Conservation (phyloP, 2,797 vertebrate species). For the Bothrops alternatus region DNA sequence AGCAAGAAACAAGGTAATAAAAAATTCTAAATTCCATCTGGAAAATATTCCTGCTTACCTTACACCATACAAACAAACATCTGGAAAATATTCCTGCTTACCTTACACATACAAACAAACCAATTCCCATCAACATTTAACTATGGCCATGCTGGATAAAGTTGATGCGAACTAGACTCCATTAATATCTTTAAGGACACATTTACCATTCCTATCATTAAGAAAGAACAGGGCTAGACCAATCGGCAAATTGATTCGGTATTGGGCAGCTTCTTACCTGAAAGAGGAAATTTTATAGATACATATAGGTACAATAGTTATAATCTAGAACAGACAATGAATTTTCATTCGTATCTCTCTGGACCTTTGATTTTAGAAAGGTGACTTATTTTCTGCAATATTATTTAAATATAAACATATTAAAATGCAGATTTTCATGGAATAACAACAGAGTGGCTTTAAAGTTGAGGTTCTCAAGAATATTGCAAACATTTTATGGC, state of each 20-base stretch:
- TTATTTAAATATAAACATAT: background rate
- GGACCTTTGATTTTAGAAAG: background rate
- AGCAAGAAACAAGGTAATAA: slow-evolving; percentile 7
- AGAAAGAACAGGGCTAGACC: background rate
- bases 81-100: background rate
- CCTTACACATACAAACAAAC: background rate
- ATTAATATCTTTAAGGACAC: background rate
- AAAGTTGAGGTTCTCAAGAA: background rate
- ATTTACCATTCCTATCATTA: background rate
- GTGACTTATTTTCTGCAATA: background rate
- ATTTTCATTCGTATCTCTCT: background rate
- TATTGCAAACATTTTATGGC: background rate
- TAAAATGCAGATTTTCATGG: background rate
- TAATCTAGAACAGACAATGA: background rate
- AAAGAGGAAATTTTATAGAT: background rate
- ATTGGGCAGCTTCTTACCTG: background rate
- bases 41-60: background rate
- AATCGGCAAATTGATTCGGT: background rate
- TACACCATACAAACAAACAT: too few relatives aligned
- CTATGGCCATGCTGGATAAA: background rate
- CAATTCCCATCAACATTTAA: background rate
- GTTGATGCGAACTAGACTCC: background rate
- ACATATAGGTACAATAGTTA: background rate
- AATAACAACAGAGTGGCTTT: too few relatives aligned
- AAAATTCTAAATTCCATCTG: background rate